phyloP scores from a whole-genome alignment of 2,797 vertebrate species.

The Cephalopachus bancanus region DNA sequence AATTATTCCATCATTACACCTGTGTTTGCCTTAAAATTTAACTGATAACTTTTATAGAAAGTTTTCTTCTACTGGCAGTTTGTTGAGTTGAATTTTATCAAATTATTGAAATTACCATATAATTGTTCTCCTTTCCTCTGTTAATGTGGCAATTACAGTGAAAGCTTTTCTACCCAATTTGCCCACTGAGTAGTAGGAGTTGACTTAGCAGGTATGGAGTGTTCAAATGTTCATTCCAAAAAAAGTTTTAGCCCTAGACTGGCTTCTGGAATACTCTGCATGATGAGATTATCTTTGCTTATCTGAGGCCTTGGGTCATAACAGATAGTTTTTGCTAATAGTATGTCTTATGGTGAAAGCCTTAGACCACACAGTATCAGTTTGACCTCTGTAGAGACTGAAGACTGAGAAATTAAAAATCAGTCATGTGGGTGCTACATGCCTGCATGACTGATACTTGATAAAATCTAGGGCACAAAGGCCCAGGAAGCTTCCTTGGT shows the following conservation, averaged over 20 bases:
- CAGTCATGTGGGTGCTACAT: no score
- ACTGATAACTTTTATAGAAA: neutral
- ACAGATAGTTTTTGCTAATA: neutral
- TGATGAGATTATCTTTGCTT: neutral
- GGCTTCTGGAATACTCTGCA: neutral
- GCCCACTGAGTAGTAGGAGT: neutral
- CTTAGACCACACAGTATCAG: no score
- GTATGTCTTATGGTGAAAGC: neutral
- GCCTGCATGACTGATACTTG: no score
- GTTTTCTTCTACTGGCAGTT: neutral
- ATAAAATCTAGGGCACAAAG: no score
- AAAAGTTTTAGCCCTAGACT: neutral
- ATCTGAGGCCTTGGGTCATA: neutral
- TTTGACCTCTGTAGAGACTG: neutral
- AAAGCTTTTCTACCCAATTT: neutral
- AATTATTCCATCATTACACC: neutral
- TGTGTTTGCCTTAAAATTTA: neutral
- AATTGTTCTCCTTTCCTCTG: neutral
- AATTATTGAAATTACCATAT: neutral
- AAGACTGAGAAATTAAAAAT: neutral
- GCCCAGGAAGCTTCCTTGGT: neutral
- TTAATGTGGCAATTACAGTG: neutral
- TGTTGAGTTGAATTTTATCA: neutral
- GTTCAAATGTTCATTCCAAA: neutral
- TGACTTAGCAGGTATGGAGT: neutral